A percentile compares a stretch with the other conserved stretches of the same genome.
Evolutionary conservation across 2,113 vertebrate species (phyloP).

Genomic region (Crotalus viridis): DNA sequence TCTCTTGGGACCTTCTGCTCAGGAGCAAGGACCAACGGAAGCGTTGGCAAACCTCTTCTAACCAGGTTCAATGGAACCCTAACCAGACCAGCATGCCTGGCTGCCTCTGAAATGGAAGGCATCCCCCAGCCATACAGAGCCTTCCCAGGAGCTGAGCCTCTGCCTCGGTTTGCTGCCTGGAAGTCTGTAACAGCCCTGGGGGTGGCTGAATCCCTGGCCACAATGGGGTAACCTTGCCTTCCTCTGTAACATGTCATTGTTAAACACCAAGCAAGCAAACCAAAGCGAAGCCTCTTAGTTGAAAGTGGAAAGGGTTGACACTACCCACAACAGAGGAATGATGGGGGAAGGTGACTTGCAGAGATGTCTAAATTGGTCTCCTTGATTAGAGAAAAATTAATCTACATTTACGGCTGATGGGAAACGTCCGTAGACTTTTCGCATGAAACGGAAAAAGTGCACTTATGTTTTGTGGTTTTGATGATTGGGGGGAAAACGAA

Average conservation of each 20-base stretch:
- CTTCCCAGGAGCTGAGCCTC: neutral
- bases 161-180: neutral
- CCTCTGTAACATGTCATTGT: neutral
- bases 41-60: neutral
- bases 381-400: neutral
- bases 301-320: neutral
- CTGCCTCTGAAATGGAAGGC: neutral
- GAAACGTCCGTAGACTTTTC: neutral
- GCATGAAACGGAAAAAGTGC: neutral
- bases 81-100: neutral
- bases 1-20: neutral
- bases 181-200: neutral
- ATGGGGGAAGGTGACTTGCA: neutral
- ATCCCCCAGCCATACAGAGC: neutral
- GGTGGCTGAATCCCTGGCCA: neutral
- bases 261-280: neutral
- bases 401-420: neutral
- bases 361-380: neutral
- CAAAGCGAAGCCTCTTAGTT: neutral
- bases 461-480: neutral
- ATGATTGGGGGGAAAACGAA: neutral
- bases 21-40: neutral
- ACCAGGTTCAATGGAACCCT: no score
- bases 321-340: no score
- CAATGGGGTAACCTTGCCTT: neutral